Conservation (phyloP, 1,140 invertebrate species). For the Euura lappo region DNA sequence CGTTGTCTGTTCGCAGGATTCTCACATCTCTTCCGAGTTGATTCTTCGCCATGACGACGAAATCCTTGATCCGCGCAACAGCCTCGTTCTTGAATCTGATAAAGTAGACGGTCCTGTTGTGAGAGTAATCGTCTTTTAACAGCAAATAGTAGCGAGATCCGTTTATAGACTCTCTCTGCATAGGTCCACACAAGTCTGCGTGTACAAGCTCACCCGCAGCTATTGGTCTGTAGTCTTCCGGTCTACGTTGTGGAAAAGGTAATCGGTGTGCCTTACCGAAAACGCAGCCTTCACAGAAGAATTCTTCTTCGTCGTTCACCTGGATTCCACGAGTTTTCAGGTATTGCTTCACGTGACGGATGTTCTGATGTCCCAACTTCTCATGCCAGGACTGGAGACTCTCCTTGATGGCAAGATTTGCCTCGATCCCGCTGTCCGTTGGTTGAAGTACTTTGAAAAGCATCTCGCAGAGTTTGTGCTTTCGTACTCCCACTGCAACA, state of each 20-base stretch:
- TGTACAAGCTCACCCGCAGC: constrained; percentile 51
- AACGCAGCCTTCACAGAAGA: constrained; percentile 27
- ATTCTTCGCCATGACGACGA: constrained; percentile 26
- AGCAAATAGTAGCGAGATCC: constrained; percentile 45
- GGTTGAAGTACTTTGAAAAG: constrained; percentile 18
- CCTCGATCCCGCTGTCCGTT: neutral
- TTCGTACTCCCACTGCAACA: constrained; percentile 24
- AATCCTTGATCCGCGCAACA: constrained; percentile 32
- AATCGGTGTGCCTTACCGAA: constrained; percentile 44
- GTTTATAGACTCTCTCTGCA: constrained; percentile 45
- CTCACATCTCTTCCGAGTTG: constrained; percentile 31
- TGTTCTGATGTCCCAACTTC: constrained; percentile 52
- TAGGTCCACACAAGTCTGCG: constrained; percentile 56
- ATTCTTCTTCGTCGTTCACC: constrained; percentile 24
- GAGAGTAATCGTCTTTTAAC: constrained; percentile 55
- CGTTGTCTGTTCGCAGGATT: no score
- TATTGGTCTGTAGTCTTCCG: constrained; percentile 27
- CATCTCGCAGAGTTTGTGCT: constrained; percentile 27
- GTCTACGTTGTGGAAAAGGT: constrained; percentile 34
- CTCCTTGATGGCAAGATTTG: constrained; percentile 1
- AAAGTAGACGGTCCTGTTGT: constrained; percentile 48
- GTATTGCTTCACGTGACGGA: constrained; percentile 39
- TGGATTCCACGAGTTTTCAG: constrained; percentile 39
- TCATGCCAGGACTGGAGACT: constrained; percentile 48
- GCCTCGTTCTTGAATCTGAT: constrained; percentile 51